phyloP scores from a whole-genome alignment of 2,113 vertebrate genomes.

The Gasterosteus nipponicus region DNA sequence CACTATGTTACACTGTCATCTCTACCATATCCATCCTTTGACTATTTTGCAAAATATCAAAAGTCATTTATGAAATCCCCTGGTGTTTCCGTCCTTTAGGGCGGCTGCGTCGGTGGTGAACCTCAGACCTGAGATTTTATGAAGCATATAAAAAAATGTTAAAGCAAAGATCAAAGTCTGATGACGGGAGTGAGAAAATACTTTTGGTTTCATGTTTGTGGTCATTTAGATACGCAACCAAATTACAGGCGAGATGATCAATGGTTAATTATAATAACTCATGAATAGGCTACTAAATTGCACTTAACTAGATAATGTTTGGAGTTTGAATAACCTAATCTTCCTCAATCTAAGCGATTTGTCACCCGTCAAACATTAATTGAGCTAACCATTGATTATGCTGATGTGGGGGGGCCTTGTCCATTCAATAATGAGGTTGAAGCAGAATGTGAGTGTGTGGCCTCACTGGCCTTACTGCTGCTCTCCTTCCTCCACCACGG shows the following conservation, averaged over 20 bases:
- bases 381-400: not conserved
- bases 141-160: not conserved
- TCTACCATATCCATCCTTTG: not conserved
- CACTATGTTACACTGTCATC: not conserved
- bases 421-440: slow-evolving; percentile 45
- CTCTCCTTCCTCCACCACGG: slow-evolving; percentile 26
- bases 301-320: not conserved
- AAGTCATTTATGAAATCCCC: slow-evolving; percentile 12
- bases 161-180: too few species aligned
- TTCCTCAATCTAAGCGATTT: not conserved
- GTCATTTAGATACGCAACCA: not conserved
- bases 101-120: slow-evolving; percentile 5
- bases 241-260: not conserved
- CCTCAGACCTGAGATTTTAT: slow-evolving; percentile 39
- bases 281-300: not conserved
- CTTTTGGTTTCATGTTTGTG: slow-evolving; percentile 7
- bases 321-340: not conserved
- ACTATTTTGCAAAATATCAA: not conserved
- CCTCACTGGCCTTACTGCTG: slow-evolving; percentile 51
- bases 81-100: not conserved
- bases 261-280: not conserved
- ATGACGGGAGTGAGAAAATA: slow-evolving; percentile 8
- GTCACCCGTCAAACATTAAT: slow-evolving; percentile 7
- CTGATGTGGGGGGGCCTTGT: not conserved
- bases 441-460: slow-evolving; percentile 60